Evolutionary conservation across 2,113 vertebrate genomes (phyloP), one percentile per base, ranked within the genome.

Genomic region (Andinoacara biseriatus): DNA sequence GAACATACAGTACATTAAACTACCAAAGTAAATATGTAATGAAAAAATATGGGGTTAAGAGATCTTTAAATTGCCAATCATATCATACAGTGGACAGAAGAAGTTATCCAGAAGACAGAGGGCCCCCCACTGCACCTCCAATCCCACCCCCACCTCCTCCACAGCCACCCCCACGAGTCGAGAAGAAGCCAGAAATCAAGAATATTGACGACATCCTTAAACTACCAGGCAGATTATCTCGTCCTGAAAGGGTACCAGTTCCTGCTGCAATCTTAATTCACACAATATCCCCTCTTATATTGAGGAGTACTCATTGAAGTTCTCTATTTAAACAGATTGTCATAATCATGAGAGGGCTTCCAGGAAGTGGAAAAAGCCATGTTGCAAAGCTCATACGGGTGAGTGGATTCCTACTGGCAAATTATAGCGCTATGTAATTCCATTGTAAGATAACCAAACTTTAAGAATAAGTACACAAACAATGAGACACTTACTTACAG

Each of bases 321-420:
- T 13, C 11, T 57, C 5, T 95, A 59, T 93, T 17, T 52, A 94
- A 94, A 94, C 94, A 99, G 98, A 99, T 99, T 93, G 98, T 99
- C 74, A 96, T 99, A 82, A 99, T 99, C 80, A 99, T 99, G 98
- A 96, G 98, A 95, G 98, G 98, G 6, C 95, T 99, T 81, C 98
- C 98, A 74, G 98, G 98, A 93, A 99, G 98, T 72, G 98, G 98
- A 72, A 99, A 99, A 93, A 99, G 97, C 31, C 98, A 99, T n/a
- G 97, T 99, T 63, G 98, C 98, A 85, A 99, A 99, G 88, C 97
- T 99, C 63, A 98, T 99, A 86, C 95, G 98, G 89, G 98, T 99
- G 85, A 95, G 97, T 96, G 1, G 9, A 62, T 17, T 57, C 60
- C 29, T 33, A 24, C 5, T 4, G 59, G 33, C 20, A 74, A 59